Base-by-base conservation (phyloP, 2,888 invertebrate species). In the Coenonympha arcania region DNA sequence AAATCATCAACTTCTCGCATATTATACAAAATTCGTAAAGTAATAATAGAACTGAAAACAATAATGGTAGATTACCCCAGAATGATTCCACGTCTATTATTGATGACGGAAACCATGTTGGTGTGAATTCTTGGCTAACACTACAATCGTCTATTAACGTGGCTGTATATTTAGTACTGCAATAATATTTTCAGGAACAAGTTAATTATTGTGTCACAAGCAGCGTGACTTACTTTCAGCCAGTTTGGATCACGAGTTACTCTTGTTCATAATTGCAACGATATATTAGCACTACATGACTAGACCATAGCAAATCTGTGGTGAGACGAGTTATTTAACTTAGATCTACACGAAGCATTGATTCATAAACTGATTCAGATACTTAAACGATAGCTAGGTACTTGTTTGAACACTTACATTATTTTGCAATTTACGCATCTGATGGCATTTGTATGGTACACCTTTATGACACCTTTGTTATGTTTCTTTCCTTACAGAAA, bases 101-200 rank as follows among this genome's bases (percentile, higher is more conserved):
- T 41, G 13, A 30, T 40, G 48, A 39, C 46, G 33, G 48, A 50
- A 48, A 48, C 34, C n/a, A n/a, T n/a, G 28, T 43, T 26, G 26
- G 11, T 6, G 30, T 37, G 26, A 18, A 54, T 48, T 46, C 52
- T 54, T 54, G 54, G 54, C 54, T 22, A 13, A 39, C 24, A 42
- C 31, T 20, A 48, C 52, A 46, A 54, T 46, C 24, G 36, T 51
- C 41, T 45, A 46, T 54, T 54, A 28, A 28, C 44, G 48, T 41
- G 34, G 40, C 37, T 31, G 30, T 48, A 46, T 31, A 48, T 24
- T 24, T 18, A 22, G 39, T 33, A 28, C 31, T 37, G 42, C 20
- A 33, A 31, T 42, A 43, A 20, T 26, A 16, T 36, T 48, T 54
- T 51, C 48, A 48, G 48, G 54, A 54, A 52, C 33, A 48, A 22